phyloP scores from a whole-genome alignment of 2,888 invertebrate genomes.

The Antitype chi region DNA sequence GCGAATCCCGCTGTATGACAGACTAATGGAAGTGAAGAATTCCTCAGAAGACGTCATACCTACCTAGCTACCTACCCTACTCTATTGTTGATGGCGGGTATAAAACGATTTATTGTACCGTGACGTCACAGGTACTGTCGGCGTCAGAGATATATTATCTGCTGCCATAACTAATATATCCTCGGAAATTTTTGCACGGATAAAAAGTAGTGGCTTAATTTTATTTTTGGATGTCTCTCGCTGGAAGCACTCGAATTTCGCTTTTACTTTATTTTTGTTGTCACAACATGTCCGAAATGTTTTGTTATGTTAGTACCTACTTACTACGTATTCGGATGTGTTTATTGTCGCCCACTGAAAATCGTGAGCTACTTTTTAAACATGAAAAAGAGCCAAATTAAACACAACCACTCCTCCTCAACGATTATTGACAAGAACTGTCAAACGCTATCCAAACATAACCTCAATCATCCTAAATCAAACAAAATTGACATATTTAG shows the following conservation, averaged over 20 bases:
- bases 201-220: conserved; percentile 33
- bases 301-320: background rate
- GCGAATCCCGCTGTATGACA: conserved; percentile 28
- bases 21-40: conserved; percentile 55
- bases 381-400: background rate
- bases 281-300: background rate
- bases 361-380: background rate
- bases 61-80: conserved; percentile 4
- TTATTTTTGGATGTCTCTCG: conserved; percentile 19
- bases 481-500: conserved; percentile 54
- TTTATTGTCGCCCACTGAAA: conserved; percentile 1
- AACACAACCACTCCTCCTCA: conserved; percentile 19
- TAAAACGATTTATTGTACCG: conserved; percentile 63
- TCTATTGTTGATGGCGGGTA: conserved; percentile 50
- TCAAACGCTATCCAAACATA: conserved; percentile 39
- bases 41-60: conserved; percentile 27
- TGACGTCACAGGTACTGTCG: conserved; percentile 62
- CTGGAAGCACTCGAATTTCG: background rate
- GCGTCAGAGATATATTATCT: conserved; percentile 64
- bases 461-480: conserved; percentile 45
- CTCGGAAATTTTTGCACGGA: conserved; percentile 31
- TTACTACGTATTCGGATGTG: background rate
- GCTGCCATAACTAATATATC: conserved; percentile 25
- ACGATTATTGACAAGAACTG: conserved; percentile 13
- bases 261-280: conserved; percentile 25